Evolutionary conservation across 1,140 invertebrate species (phyloP), one percentile per base, ranked within the genome.

Genomic region (Aricia agestis): DNA sequence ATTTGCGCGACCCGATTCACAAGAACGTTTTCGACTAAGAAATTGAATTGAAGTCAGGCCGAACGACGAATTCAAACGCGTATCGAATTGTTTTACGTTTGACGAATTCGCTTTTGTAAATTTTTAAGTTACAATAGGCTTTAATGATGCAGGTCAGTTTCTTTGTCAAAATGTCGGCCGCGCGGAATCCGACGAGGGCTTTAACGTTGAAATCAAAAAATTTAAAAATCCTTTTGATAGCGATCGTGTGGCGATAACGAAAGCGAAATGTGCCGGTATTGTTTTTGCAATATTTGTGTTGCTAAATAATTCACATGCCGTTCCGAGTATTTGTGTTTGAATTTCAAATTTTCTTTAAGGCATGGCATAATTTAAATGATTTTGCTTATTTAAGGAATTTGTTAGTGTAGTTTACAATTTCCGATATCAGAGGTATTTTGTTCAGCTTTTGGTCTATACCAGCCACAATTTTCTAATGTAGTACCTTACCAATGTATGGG

Each of bases 71-170:
- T 85, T 89, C 85, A 79, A 86, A 91, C 83, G 87, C 89, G 89
- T 91, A 88, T 91, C 89, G 89, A 91, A 91, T 91, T 91, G 89
- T 91, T 91, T 91, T 91, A 91, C 85, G 86, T 89, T 91, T 88
- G 87, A 85, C 86, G 86, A 86, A 87, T 90, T 90, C 86, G 83
- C 83, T 88, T 89, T 89, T 89, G 70, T 76, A 86, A 91, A 89
- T 86, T 89, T 89, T 87, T 73, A 85, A 89, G 81, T 81, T 80
- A 91, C 89, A 90, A 91, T 91, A 89, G 87, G 78, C 79, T 80
- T 88, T 91, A 90, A 91, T 91, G 89, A 91, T 84, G 85, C 86
- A 82, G 82, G 82, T 79, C 80, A 75, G 80, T 79, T 90, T 87
- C 83, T 89, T 89, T 89, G 83, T 84, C 76, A 72, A 70, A 68